These are phyloP conservation scores for Sinocyclocheilus anshuiensis DNA, from an alignment of 2,113 vertebrate species.

Conservation along the genomic window DNA sequence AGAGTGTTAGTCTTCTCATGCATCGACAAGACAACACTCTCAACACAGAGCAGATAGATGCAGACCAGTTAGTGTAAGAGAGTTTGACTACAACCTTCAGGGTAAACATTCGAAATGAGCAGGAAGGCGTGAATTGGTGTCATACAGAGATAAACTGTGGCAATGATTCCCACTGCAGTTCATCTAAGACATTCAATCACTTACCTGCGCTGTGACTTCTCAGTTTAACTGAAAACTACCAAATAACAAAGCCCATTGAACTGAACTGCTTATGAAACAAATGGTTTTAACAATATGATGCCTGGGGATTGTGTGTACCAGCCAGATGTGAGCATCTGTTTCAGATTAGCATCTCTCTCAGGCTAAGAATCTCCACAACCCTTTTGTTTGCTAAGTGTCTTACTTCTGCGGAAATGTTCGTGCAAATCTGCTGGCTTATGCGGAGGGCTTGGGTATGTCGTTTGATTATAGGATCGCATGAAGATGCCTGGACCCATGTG, in stretches of 20 bases:
- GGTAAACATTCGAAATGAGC: conserved; percentile 25
- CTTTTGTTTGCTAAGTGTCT: conserved; percentile 24
- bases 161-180: neutral
- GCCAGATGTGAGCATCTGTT: conserved; percentile 9
- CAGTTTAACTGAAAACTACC: neutral
- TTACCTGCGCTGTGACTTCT: conserved; percentile 5
- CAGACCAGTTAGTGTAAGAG: conserved; percentile 30
- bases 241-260: neutral
- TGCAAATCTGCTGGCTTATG: conserved; percentile 6
- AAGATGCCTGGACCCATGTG: conserved; percentile 20
- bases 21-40: neutral
- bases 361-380: neutral
- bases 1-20: conserved; percentile 17
- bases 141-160: neutral
- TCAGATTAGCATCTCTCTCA: conserved; percentile 6
- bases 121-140: neutral
- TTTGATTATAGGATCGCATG: conserved; percentile 22
- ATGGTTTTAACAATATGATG: conserved; percentile 3
- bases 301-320: conserved; percentile 11
- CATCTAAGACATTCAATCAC: conserved; percentile 10
- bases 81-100: conserved; percentile 39
- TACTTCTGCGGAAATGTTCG: conserved; percentile 20
- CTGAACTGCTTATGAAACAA: conserved; percentile 5
- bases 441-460: neutral
- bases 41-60: conserved; percentile 21